Conservation (phyloP, 1,140 invertebrate species). For the Pantala flavescens region DNA sequence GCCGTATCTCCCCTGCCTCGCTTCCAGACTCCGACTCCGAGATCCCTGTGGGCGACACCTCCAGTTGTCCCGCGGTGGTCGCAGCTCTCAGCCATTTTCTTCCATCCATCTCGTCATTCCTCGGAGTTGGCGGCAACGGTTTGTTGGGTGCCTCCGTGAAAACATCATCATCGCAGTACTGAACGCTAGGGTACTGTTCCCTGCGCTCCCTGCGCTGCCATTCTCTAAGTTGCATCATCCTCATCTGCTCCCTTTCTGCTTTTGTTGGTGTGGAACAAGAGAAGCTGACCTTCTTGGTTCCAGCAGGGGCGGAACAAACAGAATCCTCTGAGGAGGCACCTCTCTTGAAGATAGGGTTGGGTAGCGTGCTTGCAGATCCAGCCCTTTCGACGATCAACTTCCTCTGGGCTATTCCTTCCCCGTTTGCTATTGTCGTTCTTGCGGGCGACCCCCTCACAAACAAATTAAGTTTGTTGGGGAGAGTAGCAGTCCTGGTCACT, state of each 20-base stretch:
- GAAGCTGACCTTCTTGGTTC: neutral
- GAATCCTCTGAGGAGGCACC: neutral
- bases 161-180: neutral
- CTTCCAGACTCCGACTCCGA: neutral
- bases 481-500: neutral
- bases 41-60: neutral
- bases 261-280: neutral
- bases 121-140: neutral
- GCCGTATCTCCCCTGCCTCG: neutral
- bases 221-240: neutral
- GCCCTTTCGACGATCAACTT: neutral
- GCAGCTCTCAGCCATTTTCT: neutral
- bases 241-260: neutral
- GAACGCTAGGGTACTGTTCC: neutral
- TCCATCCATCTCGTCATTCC: neutral
- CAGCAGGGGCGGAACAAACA: neutral
- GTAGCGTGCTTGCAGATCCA: neutral
- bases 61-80: neutral
- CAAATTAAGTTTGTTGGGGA: neutral
- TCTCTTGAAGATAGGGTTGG: neutral
- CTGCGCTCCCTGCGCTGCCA: neutral
- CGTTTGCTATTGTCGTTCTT: neutral
- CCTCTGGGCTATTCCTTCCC: neutral
- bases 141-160: neutral
- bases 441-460: neutral